Conservation (phyloP, 1,140 invertebrate species). For the Heterodera schachtii region DNA sequence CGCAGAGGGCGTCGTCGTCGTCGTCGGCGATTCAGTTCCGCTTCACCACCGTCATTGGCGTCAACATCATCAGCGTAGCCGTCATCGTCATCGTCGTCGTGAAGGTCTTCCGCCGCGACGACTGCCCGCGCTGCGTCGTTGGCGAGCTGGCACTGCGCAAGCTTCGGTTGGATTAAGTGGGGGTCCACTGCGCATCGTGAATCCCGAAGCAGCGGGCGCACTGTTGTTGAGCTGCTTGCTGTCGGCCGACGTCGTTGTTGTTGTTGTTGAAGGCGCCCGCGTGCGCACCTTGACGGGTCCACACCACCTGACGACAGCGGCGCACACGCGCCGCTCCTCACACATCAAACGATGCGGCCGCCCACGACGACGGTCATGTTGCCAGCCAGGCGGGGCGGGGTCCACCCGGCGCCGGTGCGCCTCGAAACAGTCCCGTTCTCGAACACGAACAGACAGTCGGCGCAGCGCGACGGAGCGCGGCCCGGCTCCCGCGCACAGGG, state of each 20-base stretch:
- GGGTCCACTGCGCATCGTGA: neutral
- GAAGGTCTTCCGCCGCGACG: no score
- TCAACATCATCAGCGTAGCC: no score
- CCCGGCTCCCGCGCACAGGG: neutral
- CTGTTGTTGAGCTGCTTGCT: neutral
- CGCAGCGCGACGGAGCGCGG: neutral
- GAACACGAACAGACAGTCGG: neutral
- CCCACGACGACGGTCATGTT: neutral
- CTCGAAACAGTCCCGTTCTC: neutral
- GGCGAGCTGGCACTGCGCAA: neutral
- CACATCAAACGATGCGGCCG: neutral
- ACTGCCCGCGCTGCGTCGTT: no score
- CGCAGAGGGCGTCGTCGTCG: neutral
- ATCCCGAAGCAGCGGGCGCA: neutral
- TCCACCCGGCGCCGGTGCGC: slow-evolving; percentile 4
- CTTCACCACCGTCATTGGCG: neutral
- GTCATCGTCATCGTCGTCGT: no score
- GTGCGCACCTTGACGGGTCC: neutral
- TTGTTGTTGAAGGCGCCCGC: neutral
- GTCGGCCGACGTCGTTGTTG: no score
- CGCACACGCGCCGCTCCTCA: neutral
- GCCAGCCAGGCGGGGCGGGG: neutral
- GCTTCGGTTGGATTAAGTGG: neutral
- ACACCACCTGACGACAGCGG: neutral
- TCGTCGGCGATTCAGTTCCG: neutral